These are phyloP conservation scores for Microctenopoma lineatum DNA, from an alignment of 2,797 vertebrate species.

Conservation along the genomic window DNA sequence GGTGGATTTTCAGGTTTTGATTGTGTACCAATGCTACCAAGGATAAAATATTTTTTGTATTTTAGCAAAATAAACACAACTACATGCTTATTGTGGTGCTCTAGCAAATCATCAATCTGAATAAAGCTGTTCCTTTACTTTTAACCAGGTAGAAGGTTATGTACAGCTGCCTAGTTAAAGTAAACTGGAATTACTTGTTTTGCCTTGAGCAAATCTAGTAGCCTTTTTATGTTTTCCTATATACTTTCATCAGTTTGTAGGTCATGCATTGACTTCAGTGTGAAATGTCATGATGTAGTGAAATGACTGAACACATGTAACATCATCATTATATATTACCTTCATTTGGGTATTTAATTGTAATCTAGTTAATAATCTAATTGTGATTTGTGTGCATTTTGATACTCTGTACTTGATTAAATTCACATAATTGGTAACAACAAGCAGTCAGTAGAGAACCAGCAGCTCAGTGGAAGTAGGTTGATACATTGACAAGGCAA, in stretches of 20 bases:
- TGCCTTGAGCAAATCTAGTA: not conserved
- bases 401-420: not conserved
- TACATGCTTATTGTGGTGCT: not conserved
- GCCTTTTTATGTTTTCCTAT: not conserved
- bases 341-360: not conserved
- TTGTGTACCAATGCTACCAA: not conserved
- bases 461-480: conserved; percentile 17
- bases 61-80: not conserved
- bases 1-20: not conserved
- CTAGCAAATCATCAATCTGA: not conserved
- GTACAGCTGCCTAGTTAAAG: not conserved
- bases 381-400: not conserved
- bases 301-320: not conserved
- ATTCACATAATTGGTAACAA: not conserved
- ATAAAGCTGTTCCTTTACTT: conserved; percentile 21
- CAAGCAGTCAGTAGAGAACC: not conserved
- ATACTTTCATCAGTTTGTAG: not conserved
- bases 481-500: conserved; percentile 28
- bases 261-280: no score
- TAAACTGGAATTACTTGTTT: conserved; percentile 47
- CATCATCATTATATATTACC: not conserved
- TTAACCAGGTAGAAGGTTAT: conserved; percentile 17
- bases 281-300: not conserved
- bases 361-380: not conserved
- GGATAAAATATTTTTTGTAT: not conserved